These are phyloP conservation scores for Xylocampa areola DNA, from an alignment of 2,888 invertebrate genomes.

Conservation along the genomic window DNA sequence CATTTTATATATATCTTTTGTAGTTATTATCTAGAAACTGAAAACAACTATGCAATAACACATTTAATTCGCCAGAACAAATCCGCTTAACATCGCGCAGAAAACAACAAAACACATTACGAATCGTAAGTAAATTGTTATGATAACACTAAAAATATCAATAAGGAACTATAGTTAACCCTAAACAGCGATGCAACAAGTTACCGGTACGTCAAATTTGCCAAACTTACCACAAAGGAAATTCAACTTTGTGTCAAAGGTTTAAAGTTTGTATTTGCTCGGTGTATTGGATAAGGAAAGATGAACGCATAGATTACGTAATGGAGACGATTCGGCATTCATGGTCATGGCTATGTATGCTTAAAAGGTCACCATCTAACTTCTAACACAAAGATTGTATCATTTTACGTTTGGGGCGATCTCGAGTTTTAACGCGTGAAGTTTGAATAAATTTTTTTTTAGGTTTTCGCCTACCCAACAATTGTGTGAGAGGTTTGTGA, in stretches of 20 bases:
- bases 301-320: conserved; percentile 82
- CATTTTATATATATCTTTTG: no score
- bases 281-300: conserved; percentile 67
- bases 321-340: conserved; percentile 82
- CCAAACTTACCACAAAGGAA: conserved; percentile 20
- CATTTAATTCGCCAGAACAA: conserved; percentile 10
- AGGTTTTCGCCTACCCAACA: conserved; percentile 23
- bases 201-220: conserved; percentile 66
- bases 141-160: conserved; percentile 64
- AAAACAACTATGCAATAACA: background rate
- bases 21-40: no score
- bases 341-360: conserved; percentile 82
- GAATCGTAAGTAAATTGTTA: conserved; percentile 40
- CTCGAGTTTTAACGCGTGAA: conserved; percentile 39
- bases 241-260: conserved; percentile 16
- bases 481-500: conserved; percentile 15
- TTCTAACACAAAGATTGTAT: conserved; percentile 68
- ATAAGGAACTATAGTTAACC: conserved; percentile 70
- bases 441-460: conserved; percentile 28
- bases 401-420: conserved; percentile 49
- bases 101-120: conserved; percentile 21
- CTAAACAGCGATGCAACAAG: conserved; percentile 72
- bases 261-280: conserved; percentile 39
- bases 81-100: background rate
- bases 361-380: conserved; percentile 79